These are phyloP conservation scores for Volucella inanis DNA, from an alignment of 2,888 invertebrate genomes.

Conservation along the genomic window DNA sequence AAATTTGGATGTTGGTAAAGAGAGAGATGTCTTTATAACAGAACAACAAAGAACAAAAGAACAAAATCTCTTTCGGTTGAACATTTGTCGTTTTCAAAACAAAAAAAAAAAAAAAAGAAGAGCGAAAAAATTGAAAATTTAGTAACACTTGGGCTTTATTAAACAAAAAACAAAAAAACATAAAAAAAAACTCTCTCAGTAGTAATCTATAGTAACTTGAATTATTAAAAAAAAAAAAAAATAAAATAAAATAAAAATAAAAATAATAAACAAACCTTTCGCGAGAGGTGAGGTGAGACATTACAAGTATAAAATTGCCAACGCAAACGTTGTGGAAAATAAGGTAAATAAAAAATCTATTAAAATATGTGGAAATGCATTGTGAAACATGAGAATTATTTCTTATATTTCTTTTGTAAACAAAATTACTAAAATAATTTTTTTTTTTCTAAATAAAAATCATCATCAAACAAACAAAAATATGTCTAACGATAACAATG, in stretches of 20 bases:
- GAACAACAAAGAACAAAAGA: constrained; percentile 8
- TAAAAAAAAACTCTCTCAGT: constrained; percentile 2
- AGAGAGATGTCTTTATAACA: too few species aligned
- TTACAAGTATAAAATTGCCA: constrained; percentile 78
- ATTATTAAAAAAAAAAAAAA: not conserved
- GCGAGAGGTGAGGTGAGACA: constrained; percentile 83
- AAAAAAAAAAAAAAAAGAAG: constrained; percentile 39
- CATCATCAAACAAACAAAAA: constrained; percentile 44
- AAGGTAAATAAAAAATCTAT: constrained; percentile 80
- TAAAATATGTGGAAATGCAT: constrained; percentile 81
- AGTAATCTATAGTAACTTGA: constrained; percentile 57
- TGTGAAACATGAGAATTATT: constrained; percentile 83
- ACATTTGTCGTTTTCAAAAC: constrained; percentile 39
- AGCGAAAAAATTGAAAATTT: constrained; percentile 68
- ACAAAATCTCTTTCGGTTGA: constrained; percentile 26
- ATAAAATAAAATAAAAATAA: too few species aligned
- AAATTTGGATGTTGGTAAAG: constrained; percentile 34
- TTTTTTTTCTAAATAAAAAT: constrained; percentile 25
- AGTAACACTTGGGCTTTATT: constrained; percentile 67
- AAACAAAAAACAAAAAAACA: constrained; percentile 18
- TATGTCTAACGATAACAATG: constrained; percentile 51
- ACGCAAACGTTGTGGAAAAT: constrained; percentile 81
- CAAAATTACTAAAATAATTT: constrained; percentile 62
- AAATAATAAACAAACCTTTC: constrained; percentile 48
- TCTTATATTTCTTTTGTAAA: constrained; percentile 73